These are phyloP conservation scores for Hippotragus niger DNA, from an alignment of 2,113 vertebrate species.

Conservation along the genomic window DNA sequence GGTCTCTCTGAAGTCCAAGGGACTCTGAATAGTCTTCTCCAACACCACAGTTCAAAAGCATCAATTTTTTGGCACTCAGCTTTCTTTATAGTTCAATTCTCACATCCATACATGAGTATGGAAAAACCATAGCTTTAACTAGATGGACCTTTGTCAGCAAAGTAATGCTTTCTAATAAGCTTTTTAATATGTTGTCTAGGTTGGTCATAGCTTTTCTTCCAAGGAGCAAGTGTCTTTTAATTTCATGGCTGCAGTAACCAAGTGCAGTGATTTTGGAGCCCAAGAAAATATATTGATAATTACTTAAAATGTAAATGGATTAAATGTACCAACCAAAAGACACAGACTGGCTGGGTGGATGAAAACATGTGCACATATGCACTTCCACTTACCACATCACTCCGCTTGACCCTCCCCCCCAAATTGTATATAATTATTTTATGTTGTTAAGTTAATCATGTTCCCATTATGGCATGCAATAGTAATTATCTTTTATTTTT, in stretches of 20 bases:
- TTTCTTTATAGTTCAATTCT: not conserved
- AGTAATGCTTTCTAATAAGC: not conserved
- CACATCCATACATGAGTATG: not conserved
- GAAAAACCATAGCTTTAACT: not conserved
- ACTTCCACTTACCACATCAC: not conserved
- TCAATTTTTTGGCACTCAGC: not conserved
- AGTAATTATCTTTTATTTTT: not conserved
- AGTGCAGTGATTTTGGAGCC: not conserved
- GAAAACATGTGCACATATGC: not conserved
- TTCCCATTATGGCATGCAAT: not conserved
- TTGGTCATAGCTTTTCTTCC: not conserved
- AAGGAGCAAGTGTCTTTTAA: not conserved
- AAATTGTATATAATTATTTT: not conserved
- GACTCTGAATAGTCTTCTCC: not conserved
- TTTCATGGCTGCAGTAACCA: not conserved
- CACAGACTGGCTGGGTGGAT: not conserved
- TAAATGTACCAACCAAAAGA: not conserved
- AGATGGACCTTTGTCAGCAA: not conserved
- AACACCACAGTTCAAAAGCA: not conserved
- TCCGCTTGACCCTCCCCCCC: not conserved
- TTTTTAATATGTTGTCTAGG: not conserved
- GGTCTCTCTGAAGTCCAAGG: not conserved
- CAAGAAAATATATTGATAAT: not conserved
- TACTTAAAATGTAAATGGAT: not conserved
- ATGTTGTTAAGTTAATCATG: not conserved